Evolutionary conservation across 2,888 invertebrate species (phyloP).

Genomic region (Agrotis segetum): DNA sequence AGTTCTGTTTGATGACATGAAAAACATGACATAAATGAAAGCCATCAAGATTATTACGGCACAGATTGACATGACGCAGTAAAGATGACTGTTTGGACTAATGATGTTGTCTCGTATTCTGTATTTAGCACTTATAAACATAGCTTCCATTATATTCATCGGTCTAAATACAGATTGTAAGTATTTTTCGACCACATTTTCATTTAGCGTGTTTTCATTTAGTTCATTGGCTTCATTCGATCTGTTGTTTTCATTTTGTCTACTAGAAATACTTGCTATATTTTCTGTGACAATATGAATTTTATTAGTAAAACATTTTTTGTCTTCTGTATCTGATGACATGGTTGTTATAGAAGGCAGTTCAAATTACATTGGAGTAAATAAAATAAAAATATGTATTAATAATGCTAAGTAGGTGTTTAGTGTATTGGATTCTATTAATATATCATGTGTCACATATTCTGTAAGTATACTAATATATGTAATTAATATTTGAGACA

Average conservation of each 20-base stretch:
- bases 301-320: neutral
- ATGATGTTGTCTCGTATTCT: slow-evolving; percentile 27
- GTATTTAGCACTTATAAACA: slow-evolving; percentile 29
- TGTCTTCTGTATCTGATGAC: neutral
- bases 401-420: slow-evolving; percentile 4
- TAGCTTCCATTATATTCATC: slow-evolving; percentile 14
- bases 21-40: neutral
- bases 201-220: neutral
- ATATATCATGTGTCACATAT: too few relatives aligned
- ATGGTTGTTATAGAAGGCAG: slow-evolving; percentile 6
- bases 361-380: neutral
- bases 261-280: too few relatives aligned
- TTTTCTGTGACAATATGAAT: slow-evolving; percentile 4
- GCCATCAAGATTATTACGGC: neutral
- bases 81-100: slow-evolving; percentile 3
- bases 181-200: slow-evolving; percentile 10
- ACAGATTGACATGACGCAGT: slow-evolving; percentile 11
- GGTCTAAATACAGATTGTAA: slow-evolving; percentile 28
- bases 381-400: neutral
- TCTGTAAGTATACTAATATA: too few relatives aligned
- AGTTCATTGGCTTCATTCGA: neutral
- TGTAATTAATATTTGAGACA: too few relatives aligned
- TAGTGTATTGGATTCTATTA: neutral
- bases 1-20: neutral
- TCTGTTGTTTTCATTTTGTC: neutral